phyloP scores from a whole-genome alignment of 2,888 invertebrate species.

The Capitulum mitella region DNA sequence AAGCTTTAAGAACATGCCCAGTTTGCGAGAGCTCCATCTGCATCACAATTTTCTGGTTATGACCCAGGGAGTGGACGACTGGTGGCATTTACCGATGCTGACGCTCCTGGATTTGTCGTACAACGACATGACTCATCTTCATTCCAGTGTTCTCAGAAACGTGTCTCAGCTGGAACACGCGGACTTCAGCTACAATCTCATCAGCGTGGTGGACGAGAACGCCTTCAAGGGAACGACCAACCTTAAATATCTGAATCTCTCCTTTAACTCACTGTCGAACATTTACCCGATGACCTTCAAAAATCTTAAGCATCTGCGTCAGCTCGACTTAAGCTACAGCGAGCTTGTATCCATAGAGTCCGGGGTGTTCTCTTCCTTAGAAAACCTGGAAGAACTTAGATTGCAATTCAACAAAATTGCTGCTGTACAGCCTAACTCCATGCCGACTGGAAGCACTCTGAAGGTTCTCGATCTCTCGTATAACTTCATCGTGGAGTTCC shows the following conservation, averaged over 20 bases:
- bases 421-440: constrained; percentile 26
- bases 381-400: constrained; percentile 52
- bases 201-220: constrained; percentile 60
- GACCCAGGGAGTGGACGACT: constrained; percentile 25
- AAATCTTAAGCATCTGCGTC: constrained; percentile 56
- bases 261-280: constrained; percentile 64
- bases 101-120: constrained; percentile 35
- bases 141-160: constrained; percentile 35
- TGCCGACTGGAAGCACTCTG: constrained; percentile 53
- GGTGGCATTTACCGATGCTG: constrained; percentile 34
- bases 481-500: constrained; percentile 65
- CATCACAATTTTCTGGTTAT: constrained; percentile 35
- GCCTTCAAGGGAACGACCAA: constrained; percentile 61
- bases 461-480: constrained; percentile 68
- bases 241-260: constrained; percentile 65
- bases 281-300: constrained; percentile 54
- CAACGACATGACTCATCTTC: constrained; percentile 38
- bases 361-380: constrained; percentile 52
- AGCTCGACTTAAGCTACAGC: constrained; percentile 68
- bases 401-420: constrained; percentile 33
- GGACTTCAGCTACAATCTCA: constrained; percentile 63
- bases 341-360: constrained; percentile 51
- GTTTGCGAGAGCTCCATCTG: constrained; percentile 61
- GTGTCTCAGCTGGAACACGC: constrained; percentile 42
- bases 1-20: constrained; percentile 52